Base-by-base conservation (phyloP, 2,888 invertebrate genomes). In the Megastigmus dorsalis region DNA sequence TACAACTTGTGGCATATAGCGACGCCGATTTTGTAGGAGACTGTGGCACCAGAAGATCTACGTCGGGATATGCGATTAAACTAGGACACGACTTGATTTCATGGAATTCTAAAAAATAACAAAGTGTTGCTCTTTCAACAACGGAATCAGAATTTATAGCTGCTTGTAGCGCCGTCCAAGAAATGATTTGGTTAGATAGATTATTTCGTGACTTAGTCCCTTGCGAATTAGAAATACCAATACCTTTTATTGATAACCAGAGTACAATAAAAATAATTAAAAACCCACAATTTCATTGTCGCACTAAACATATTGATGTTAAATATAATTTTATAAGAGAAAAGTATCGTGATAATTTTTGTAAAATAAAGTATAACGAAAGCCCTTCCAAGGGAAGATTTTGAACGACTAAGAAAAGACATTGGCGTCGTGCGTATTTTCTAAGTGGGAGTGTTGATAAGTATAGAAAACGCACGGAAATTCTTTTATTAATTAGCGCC, bases 401-500 rank as follows among this genome's bases (percentile, higher is more conserved):
- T 52, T 15, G 52, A 52, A 28, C 52, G 28, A 28, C 7, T 28
- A 30, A 13, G 52, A 26, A 52, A 28, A 13, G 52, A 52, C 7
- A 52, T 52, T 13, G 52, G 30, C 30, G 18, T 54, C 3, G 54
- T 54, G 54, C 30, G 30, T 10, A 28, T 54, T 15, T 54, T 18
- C 15, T 54, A 52, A 52, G 52, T 52, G 30, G 52, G 28, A 52
- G 52, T 52, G 52, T 52, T 48, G 20, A 7, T n/a, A 28, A n/a
- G 15, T 52, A 30, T 52, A 26, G 52, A 52, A 52, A 28, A 18
- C 20, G 13, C 48, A 48, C 48, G n/a, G n/a, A n/a, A n/a, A n/a
- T n/a, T n/a, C n/a, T n/a, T n/a, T n/a, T n/a, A n/a, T n/a, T n/a
- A n/a, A n/a, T n/a, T n/a, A n/a, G n/a, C n/a, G n/a, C n/a, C n/a